A percentile compares a stretch with the other conserved stretches of the same genome.
Evolutionary conservation across 2,797 vertebrate species (phyloP).

Genomic region (Chiloscyllium punctatum): DNA sequence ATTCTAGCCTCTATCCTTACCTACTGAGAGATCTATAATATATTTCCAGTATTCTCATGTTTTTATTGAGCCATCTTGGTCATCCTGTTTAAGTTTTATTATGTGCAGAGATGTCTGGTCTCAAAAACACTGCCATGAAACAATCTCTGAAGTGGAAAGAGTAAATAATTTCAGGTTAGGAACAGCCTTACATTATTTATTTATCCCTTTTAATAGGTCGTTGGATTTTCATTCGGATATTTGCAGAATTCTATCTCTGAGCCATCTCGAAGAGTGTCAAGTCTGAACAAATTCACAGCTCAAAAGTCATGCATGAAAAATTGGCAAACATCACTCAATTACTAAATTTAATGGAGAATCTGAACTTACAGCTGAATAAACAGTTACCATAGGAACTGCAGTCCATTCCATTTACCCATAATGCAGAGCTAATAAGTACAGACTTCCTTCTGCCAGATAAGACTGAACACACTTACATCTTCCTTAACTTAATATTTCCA

Average conservation of each 20-base stretch:
- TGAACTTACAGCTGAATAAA: constrained; percentile 11
- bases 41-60: neutral
- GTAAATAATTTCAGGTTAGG: neutral
- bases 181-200: neutral
- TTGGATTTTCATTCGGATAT: neutral
- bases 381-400: constrained; percentile 6
- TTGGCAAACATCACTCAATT: constrained; percentile 32
- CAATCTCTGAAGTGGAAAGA: constrained; percentile 17
- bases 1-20: neutral
- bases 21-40: too few relatives aligned
- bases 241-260: neutral
- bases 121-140: neutral
- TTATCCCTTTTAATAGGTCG: constrained; percentile 14
- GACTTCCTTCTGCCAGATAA: constrained; percentile 4
- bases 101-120: neutral
- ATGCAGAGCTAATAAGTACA: neutral
- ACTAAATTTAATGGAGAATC: constrained; percentile 23
- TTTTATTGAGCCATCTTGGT: neutral
- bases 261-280: neutral
- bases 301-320: constrained; percentile 23
- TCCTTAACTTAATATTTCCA: constrained; percentile 22
- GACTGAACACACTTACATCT: constrained; percentile 6
- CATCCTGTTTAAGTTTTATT: neutral
- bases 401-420: constrained; percentile 18
- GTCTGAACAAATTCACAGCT: neutral